These are phyloP conservation scores for Pseudomugil tenellus DNA, from an alignment of 2,797 vertebrate genomes.

Conservation along the genomic window DNA sequence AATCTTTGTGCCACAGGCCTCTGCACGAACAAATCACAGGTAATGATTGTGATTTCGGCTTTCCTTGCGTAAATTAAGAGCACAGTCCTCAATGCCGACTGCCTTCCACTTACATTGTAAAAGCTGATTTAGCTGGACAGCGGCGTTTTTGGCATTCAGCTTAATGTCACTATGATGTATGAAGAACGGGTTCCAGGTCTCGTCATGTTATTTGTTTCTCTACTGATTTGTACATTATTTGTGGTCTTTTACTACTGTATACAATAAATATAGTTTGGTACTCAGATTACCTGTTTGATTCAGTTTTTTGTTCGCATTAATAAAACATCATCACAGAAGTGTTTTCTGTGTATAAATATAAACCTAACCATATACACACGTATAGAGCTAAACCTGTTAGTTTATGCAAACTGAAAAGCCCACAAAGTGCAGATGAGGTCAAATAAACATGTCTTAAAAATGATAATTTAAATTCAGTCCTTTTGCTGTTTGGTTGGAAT, in stretches of 20 bases:
- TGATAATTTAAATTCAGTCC: neutral
- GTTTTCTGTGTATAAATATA: neutral
- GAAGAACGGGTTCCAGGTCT: conserved; percentile 74
- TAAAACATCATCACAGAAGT: neutral
- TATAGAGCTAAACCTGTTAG: too few relatives aligned
- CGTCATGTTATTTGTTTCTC: conserved; percentile 84
- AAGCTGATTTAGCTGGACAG: conserved; percentile 25
- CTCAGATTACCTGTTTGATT: conserved; percentile 74
- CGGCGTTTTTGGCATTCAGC: conserved; percentile 14
- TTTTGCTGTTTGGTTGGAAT: neutral
- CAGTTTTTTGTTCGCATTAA: neutral
- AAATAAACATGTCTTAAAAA: neutral
- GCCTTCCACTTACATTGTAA: conserved; percentile 29
- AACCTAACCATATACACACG: too few relatives aligned
- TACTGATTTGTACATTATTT: conserved; percentile 90
- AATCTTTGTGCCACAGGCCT: conserved; percentile 9
- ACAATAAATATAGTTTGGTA: conserved; percentile 93
- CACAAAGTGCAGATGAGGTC: too few relatives aligned
- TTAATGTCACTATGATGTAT: conserved; percentile 41
- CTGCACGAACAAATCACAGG: conserved; percentile 30
- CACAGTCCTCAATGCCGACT: conserved; percentile 55
- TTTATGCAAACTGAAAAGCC: too few relatives aligned
- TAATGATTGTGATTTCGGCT: conserved; percentile 10
- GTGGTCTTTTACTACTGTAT: conserved; percentile 91
- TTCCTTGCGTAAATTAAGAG: conserved; percentile 53